phyloP scores from a whole-genome alignment of 1,140 invertebrate genomes.

The Atopsyche davidsoni region DNA sequence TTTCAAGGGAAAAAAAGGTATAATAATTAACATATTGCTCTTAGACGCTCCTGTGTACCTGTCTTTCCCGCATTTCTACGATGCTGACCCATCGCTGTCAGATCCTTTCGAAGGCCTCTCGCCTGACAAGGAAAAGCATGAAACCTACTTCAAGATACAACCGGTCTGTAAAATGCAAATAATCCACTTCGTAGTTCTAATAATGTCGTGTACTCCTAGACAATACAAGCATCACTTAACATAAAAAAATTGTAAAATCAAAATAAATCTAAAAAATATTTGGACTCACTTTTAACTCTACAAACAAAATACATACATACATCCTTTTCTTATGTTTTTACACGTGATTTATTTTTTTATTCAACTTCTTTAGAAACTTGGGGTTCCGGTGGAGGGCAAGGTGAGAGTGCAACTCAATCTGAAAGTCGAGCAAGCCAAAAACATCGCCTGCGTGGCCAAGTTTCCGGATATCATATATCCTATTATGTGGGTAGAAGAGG shows the following conservation, averaged over 20 bases:
- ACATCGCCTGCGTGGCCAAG: slow-evolving; percentile 63
- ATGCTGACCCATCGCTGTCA: slow-evolving; percentile 68
- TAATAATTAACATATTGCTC: too few species aligned
- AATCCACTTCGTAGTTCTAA: background rate
- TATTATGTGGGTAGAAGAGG: slow-evolving; percentile 83
- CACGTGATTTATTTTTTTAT: slow-evolving; percentile 8
- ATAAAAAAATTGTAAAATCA: slow-evolving; percentile 5
- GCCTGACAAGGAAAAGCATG: slow-evolving; percentile 64
- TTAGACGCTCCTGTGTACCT: slow-evolving; percentile 78
- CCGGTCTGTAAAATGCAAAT: too few species aligned
- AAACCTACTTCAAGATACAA: slow-evolving; percentile 80
- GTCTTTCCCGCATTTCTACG: slow-evolving; percentile 84
- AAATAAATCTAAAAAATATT: background rate
- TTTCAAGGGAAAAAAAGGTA: too few species aligned
- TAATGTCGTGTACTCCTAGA: background rate
- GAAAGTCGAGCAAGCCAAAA: slow-evolving; percentile 65
- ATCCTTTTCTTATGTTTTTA: background rate
- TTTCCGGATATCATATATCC: slow-evolving; percentile 79
- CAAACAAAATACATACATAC: background rate
- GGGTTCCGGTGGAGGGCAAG: slow-evolving; percentile 75
- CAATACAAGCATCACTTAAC: slow-evolving; percentile 6
- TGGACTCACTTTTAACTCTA: background rate
- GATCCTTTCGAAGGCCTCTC: slow-evolving; percentile 67
- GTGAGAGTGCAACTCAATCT: slow-evolving; percentile 77
- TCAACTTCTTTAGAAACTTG: slow-evolving; percentile 65